Evolutionary conservation across 1,140 invertebrate genomes (phyloP).

Genomic region (Drosophila nigrodunni): DNA sequence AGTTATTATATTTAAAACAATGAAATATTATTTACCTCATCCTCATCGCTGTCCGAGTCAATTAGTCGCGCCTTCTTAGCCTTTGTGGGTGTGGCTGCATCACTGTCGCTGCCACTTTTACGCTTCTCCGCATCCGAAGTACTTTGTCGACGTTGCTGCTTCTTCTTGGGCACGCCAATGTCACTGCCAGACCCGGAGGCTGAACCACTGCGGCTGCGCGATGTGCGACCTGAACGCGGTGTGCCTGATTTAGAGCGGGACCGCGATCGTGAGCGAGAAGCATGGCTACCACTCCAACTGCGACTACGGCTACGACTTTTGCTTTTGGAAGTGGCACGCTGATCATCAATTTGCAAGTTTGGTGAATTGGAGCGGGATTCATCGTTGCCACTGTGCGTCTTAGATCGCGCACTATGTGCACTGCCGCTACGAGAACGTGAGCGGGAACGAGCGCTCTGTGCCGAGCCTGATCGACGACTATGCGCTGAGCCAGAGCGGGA

Average conservation of each 20-base stretch:
- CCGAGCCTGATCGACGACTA: slow-evolving; percentile 44
- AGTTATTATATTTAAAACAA: not conserved
- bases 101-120: slow-evolving; percentile 58
- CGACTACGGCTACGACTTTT: slow-evolving; percentile 57
- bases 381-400: slow-evolving; percentile 41
- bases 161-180: slow-evolving; percentile 67
- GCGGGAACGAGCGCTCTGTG: slow-evolving; percentile 21
- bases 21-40: slow-evolving; percentile 48
- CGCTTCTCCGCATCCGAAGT: slow-evolving; percentile 57
- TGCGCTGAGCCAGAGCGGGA: slow-evolving; percentile 47
- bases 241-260: slow-evolving; percentile 68
- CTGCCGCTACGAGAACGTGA: slow-evolving; percentile 51
- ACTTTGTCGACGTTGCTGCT: slow-evolving; percentile 67
- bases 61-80: slow-evolving; percentile 85
- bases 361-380: slow-evolving; percentile 85
- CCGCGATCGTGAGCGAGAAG: slow-evolving; percentile 57
- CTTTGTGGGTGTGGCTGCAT: slow-evolving; percentile 71
- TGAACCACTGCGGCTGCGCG: slow-evolving; percentile 66
- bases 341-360: slow-evolving; percentile 84
- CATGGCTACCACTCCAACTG: slow-evolving; percentile 51
- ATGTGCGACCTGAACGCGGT: slow-evolving; percentile 61
- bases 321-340: slow-evolving; percentile 85
- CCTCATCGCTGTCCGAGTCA: slow-evolving; percentile 86
- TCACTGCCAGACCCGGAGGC: slow-evolving; percentile 84
- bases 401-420: slow-evolving; percentile 31